Conservation (phyloP, 64 coral and sea anemone genomes). For the Exaiptasia diaphana region DNA sequence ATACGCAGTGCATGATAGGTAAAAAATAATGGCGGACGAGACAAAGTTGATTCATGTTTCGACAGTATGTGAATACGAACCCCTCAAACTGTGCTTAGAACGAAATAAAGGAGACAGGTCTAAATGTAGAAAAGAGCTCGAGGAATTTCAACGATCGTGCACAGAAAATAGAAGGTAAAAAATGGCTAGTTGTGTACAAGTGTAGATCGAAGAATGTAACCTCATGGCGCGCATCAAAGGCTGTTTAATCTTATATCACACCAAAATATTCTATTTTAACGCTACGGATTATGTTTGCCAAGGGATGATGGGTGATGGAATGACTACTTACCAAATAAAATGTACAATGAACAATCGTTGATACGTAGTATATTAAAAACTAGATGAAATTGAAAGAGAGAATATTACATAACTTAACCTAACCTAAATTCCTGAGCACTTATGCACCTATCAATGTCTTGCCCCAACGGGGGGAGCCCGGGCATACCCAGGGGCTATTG, state of each 20-base stretch:
- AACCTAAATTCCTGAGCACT: no score
- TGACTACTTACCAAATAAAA: no score
- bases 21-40: conserved; percentile 50
- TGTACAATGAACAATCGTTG: no score
- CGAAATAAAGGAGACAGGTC: conserved; percentile 75
- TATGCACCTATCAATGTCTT: no score
- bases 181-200: not conserved
- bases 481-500: no score
- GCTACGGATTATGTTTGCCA: not conserved
- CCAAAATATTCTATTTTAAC: not conserved
- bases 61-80: conserved; percentile 63
- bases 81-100: conserved; percentile 76
- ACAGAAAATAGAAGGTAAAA: conserved; percentile 73
- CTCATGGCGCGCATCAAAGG: not conserved
- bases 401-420: no score
- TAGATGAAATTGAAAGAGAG: no score
- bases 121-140: conserved; percentile 79
- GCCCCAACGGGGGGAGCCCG: no score
- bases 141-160: conserved; percentile 76
- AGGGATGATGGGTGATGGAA: not conserved
- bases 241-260: not conserved
- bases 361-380: no score
- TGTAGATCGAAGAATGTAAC: no score
- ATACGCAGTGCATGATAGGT: conserved; percentile 58
- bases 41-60: not conserved